Evolutionary conservation across 2,888 invertebrate species (phyloP).

Genomic region (Ethmia dodecea): DNA sequence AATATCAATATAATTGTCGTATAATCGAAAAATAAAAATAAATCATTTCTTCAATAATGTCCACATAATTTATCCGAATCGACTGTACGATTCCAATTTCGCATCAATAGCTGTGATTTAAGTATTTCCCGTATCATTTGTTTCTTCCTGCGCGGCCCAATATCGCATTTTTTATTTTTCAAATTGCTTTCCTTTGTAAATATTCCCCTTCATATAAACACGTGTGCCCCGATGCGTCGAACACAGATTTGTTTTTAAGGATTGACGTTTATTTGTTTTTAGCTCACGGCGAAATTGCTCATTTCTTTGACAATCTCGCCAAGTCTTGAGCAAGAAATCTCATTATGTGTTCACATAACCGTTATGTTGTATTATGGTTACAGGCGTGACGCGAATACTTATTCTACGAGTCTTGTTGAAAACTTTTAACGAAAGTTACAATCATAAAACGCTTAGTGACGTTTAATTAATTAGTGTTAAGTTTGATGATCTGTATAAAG

Average conservation of each 20-base stretch:
- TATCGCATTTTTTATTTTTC: conserved; percentile 70
- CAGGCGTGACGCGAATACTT: too few species aligned
- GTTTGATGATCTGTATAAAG: too few species aligned
- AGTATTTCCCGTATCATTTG: conserved; percentile 75
- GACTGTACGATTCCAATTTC: conserved; percentile 40
- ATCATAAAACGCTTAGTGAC: too few species aligned
- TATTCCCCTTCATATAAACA: conserved; percentile 56
- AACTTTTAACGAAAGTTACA: too few species aligned
- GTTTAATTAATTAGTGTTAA: too few species aligned
- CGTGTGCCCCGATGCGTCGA: conserved; percentile 46
- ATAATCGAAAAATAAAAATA: too few species aligned
- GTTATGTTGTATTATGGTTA: conserved; percentile 13
- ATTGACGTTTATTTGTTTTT: conserved; percentile 67
- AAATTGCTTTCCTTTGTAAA: conserved; percentile 73
- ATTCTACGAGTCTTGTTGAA: too few species aligned
- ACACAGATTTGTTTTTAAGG: conserved; percentile 71
- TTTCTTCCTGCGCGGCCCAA: conserved; percentile 55
- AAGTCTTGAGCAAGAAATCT: conserved; percentile 6
- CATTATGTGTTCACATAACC: too few species aligned
- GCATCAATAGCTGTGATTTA: conserved; percentile 69
- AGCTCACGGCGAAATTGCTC: conserved; percentile 64
- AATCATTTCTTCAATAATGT: too few species aligned
- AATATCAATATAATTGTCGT: too few species aligned
- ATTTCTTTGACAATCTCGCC: conserved; percentile 29
- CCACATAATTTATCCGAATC: conserved; percentile 16